Evolutionary conservation across 2,888 invertebrate genomes (phyloP).

Genomic region (Pteria penguin): DNA sequence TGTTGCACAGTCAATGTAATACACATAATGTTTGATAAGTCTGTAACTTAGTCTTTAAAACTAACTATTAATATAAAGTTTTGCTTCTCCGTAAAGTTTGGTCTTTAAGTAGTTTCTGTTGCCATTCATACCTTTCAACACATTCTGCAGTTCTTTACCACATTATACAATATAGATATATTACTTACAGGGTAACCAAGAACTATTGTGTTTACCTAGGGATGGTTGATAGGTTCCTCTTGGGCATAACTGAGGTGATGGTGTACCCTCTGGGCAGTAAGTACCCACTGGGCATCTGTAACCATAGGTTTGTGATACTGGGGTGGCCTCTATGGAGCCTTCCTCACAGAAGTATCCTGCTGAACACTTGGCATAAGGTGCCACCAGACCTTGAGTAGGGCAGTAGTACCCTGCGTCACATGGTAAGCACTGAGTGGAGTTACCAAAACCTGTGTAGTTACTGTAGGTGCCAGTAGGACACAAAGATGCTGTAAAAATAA

Average conservation of each 20-base stretch:
- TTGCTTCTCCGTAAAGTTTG: too few relatives aligned
- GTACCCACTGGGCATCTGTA: conserved; percentile 73
- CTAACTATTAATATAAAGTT: too few relatives aligned
- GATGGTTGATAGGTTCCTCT: conserved; percentile 73
- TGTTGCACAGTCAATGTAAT: too few relatives aligned
- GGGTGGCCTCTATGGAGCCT: conserved; percentile 63
- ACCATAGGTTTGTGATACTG: conserved; percentile 68
- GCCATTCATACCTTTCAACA: too few relatives aligned
- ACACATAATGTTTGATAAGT: too few relatives aligned
- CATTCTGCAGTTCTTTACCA: neutral
- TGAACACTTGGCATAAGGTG: conserved; percentile 64
- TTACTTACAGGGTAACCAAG: neutral
- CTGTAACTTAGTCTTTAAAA: too few relatives aligned
- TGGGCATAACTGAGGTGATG: conserved; percentile 69
- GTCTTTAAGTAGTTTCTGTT: too few relatives aligned
- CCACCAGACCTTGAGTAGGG: conserved; percentile 62
- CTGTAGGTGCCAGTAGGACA: conserved; percentile 75
- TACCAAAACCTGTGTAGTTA: conserved; percentile 71
- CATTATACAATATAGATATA: neutral
- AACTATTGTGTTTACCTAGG: conserved; percentile 61
- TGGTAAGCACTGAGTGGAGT: conserved; percentile 68
- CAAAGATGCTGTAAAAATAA: conserved; percentile 52
- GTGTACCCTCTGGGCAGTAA: conserved; percentile 74
- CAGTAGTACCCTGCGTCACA: conserved; percentile 76
- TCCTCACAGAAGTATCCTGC: conserved; percentile 75